A percentile compares a stretch with the other conserved stretches of the same genome.
These are phyloP conservation scores for Amblyjoppa proteus DNA, from an alignment of 2,888 invertebrate genomes.

Conservation along the genomic window DNA sequence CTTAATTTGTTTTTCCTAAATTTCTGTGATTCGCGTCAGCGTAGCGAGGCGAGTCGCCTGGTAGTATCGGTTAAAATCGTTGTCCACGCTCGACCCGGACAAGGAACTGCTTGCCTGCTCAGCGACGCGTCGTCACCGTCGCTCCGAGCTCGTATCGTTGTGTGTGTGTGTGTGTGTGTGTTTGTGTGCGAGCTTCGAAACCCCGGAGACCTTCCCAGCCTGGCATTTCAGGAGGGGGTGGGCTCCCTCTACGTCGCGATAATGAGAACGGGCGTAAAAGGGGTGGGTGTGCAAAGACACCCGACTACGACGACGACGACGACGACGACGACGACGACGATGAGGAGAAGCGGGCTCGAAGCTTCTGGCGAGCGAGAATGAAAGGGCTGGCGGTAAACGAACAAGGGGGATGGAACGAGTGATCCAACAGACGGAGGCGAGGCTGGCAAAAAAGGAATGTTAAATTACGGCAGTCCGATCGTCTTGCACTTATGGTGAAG, in stretches of 20 bases:
- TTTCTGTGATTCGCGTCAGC: slow-evolving; percentile 45
- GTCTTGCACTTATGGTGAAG: background rate
- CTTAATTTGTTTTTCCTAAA: background rate
- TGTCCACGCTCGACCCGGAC: slow-evolving; percentile 24
- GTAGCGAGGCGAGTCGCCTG: slow-evolving; percentile 39
- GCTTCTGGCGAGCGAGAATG: slow-evolving; percentile 66
- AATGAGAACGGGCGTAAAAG: slow-evolving; percentile 83
- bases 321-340: slow-evolving; percentile 54
- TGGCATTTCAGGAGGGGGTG: slow-evolving; percentile 81
- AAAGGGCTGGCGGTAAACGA: slow-evolving; percentile 57
- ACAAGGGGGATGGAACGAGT: slow-evolving; percentile 56
- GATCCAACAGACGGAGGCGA: background rate
- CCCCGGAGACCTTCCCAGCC: slow-evolving; percentile 79
- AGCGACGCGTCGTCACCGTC: slow-evolving; percentile 45
- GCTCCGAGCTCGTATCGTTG: slow-evolving; percentile 77
- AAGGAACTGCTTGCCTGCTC: slow-evolving; percentile 33
- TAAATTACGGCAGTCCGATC: slow-evolving; percentile 38
- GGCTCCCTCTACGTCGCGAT: slow-evolving; percentile 80
- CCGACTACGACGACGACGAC: slow-evolving; percentile 69
- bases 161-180: slow-evolving; percentile 65
- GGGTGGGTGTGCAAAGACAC: slow-evolving; percentile 82
- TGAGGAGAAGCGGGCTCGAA: slow-evolving; percentile 46
- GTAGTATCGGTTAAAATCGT: slow-evolving; percentile 17
- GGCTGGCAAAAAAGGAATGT: slow-evolving; percentile 24
- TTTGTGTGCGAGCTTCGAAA: slow-evolving; percentile 23